Percentiles rank a stretch among this genome's conserved stretches.
These are phyloP conservation scores for Parauchenoglanis punctatus DNA, from an alignment of 2,797 vertebrate species.

Conservation along the genomic window DNA sequence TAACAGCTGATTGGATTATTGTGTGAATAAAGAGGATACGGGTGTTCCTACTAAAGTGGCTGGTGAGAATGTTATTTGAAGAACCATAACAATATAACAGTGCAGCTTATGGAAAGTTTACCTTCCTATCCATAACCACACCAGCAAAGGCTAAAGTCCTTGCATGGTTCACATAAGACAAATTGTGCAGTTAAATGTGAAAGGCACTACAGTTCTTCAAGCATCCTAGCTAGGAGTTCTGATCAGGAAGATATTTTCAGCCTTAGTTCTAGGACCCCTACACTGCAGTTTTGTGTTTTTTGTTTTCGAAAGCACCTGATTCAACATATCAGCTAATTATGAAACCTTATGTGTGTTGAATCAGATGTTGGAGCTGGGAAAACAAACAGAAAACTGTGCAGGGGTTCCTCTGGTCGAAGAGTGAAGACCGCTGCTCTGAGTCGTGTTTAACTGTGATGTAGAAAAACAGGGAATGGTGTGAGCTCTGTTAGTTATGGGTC, in stretches of 20 bases:
- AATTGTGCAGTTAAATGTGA: not conserved
- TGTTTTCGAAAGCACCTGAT: slow-evolving; percentile 42
- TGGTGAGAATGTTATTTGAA: not conserved
- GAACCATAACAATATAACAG: not conserved
- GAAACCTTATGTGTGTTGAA: slow-evolving; percentile 43
- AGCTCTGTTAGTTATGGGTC: slow-evolving; percentile 13
- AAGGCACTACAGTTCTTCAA: not conserved
- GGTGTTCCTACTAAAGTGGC: not conserved
- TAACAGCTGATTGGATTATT: not conserved
- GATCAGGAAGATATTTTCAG: slow-evolving; percentile 9
- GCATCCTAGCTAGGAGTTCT: not conserved
- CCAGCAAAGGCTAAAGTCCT: not conserved
- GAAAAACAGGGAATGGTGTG: slow-evolving; percentile 39
- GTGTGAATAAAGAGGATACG: not conserved
- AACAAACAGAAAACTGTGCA: slow-evolving; percentile 42
- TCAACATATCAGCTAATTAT: slow-evolving; percentile 42
- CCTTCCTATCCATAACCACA: not conserved
- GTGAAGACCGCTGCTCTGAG: slow-evolving; percentile 16
- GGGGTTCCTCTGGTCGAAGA: slow-evolving; percentile 38
- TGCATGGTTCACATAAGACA: not conserved
- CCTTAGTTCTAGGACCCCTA: slow-evolving; percentile 27
- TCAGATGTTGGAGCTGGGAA: slow-evolving; percentile 46
- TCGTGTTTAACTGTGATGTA: slow-evolving; percentile 21
- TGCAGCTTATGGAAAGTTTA: not conserved
- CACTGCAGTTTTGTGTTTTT: slow-evolving; percentile 40